Evolutionary conservation across 2,888 invertebrate genomes (phyloP).

Genomic region (Melieria omissa): DNA sequence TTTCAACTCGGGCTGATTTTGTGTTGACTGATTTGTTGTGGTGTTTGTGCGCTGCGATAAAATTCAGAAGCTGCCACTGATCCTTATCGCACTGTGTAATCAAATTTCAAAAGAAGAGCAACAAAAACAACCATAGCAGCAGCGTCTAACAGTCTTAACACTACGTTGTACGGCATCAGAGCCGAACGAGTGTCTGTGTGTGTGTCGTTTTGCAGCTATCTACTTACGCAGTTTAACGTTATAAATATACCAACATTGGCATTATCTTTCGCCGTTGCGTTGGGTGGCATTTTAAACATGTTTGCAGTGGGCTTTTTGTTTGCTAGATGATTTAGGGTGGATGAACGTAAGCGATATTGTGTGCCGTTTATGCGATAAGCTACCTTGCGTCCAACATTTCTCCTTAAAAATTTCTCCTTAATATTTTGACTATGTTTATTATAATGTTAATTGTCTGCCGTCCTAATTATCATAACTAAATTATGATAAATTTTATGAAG

Average conservation of each 20-base stretch:
- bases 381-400: too few species aligned
- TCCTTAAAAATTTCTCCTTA: too few species aligned
- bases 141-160: background rate
- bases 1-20: slow-evolving; percentile 6
- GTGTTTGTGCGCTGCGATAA: slow-evolving; percentile 27
- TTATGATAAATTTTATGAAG: too few species aligned
- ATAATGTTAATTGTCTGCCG: too few species aligned
- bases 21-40: slow-evolving; percentile 25
- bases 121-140: slow-evolving; percentile 13
- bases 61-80: slow-evolving; percentile 42
- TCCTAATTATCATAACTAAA: too few species aligned
- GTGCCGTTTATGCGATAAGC: too few species aligned
- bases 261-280: too few species aligned
- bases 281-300: too few species aligned
- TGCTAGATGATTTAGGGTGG: too few species aligned
- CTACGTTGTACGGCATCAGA: background rate
- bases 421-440: too few species aligned
- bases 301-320: too few species aligned
- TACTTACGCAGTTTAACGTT: slow-evolving; percentile 29
- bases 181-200: background rate
- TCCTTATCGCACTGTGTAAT: slow-evolving; percentile 41
- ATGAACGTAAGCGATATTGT: too few species aligned
- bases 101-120: background rate
- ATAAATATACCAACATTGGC: slow-evolving; percentile 18
- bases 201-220: background rate